Base-by-base conservation (phyloP, 2,888 invertebrate species). In the Lordiphosa fenestrarum region DNA sequence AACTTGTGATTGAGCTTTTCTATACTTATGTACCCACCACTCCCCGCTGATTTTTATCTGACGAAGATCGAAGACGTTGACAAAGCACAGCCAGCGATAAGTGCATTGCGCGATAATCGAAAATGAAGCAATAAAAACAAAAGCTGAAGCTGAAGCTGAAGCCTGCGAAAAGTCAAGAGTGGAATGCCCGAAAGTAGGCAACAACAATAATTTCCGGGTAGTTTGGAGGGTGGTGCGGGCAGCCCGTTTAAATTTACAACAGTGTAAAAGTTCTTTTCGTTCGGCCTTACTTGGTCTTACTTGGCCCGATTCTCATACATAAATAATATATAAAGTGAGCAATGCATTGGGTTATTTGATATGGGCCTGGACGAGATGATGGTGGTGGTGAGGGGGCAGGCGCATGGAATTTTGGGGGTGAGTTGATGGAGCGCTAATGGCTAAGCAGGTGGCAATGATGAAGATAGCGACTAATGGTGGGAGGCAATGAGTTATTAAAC, bases 91-190 rank as follows among this genome's bases (percentile, higher is more conserved):
- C 37, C 75, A 59, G 55, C 67, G 66, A 64, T 77, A 76, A 82
- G 82, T 71, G 82, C 78, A 78, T 62, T 71, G 60, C 59, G 57
- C 83, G 73, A 80, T 80, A 80, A 78, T 80, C 78, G 78, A 78
- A 75, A 83, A 71, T 73, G 68, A 73, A 73, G 80, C 73, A 75
- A 78, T 83, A 68, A 68, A 75, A 80, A 83, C 75, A 78, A 78
- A 73, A 66, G 73, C 65, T 40, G 15, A 46, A 67, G 73, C 65
- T 40, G 15, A 46, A 67, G 30, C 15, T 40, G 15, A 46, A 67
- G 30, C 15, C 44, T 15, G 38, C 46, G 46, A 53, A 55, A 67
- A 62, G 49, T 40, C 39, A 52, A 51, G 36, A 41, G 35, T 23
- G 38, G 39, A 2, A 13, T 12, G 36, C 56, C 46, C 35, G 5